Conservation (phyloP, 2,888 invertebrate species). For the Drosophila anomalata region DNA sequence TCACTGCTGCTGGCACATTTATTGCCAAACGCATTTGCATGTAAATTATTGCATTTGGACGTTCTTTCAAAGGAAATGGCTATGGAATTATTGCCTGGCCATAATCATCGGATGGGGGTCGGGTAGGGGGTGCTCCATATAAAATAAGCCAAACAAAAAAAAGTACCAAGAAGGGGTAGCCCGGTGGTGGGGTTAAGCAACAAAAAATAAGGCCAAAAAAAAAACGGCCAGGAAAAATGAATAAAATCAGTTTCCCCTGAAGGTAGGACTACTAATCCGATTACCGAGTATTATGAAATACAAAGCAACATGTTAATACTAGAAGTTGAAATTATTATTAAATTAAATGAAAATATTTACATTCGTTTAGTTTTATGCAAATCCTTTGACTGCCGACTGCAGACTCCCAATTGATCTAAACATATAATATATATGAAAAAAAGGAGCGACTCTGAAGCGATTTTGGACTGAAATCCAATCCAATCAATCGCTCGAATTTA, state of each 20-base stretch:
- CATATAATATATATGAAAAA: neutral
- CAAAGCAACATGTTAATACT: constrained; percentile 1
- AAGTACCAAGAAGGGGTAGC: neutral
- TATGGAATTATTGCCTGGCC: constrained; percentile 49
- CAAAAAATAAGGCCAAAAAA: neutral
- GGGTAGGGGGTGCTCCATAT: neutral
- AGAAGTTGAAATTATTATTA: neutral
- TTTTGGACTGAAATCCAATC: neutral
- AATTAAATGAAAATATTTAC: constrained; percentile 3
- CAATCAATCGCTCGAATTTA: constrained; percentile 24
- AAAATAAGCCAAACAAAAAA: neutral
- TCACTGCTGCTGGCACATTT: constrained; percentile 65
- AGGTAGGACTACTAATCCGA: neutral
- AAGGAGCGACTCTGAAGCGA: neutral
- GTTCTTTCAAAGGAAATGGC: constrained; percentile 32
- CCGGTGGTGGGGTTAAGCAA: too few species aligned
- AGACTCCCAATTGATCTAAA: neutral
- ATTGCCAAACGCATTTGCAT: constrained; percentile 70
- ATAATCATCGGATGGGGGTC: constrained; percentile 36
- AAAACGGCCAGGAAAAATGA: neutral
- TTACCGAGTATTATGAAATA: constrained; percentile 2
- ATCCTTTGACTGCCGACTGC: neutral
- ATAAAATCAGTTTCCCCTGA: neutral
- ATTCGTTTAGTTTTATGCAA: constrained; percentile 4
- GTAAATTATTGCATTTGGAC: constrained; percentile 68